Base-by-base conservation (phyloP, 1,140 invertebrate species). In the Trichomalopsis sarcophagae region DNA sequence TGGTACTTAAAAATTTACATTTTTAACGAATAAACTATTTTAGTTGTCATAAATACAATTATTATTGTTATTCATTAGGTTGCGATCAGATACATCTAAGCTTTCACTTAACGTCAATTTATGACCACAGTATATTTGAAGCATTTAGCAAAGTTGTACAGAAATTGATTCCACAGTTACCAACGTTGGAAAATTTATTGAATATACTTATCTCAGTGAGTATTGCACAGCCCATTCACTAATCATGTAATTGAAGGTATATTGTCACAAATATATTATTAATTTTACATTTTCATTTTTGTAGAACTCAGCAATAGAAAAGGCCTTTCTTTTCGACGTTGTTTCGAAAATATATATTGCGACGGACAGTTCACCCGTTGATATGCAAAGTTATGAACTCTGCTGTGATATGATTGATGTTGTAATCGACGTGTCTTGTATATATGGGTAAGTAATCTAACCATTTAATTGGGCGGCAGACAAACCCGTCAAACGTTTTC, bases 371-470 rank as follows among this genome's bases (percentile, higher is more conserved):
- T 98, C 98, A 27, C 99, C 98, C 17, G 99, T 99, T n/a, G 99
- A 99, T 92, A 99, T 99, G 99, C 98, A 99, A 94, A 98, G 97
- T 91, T 99, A 99, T 91, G 99, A 99, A 93, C 93, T 99, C 3
- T 99, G 99, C 94, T 99, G 99, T 95, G 99, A 99, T 94, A 99
- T 99, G 99, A 99, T 99, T 88, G 99, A 99, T 95, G 98, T 99
- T 84, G 98, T 99, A 84, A 99, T 99, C 87, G 99, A 99, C 94
- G 96, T 99, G 55, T 99, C 98, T 11, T 98, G 97, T 93, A 99
- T 99, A 93, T 99, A 99, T 95, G 99, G 99, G 97, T 98, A 94
- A 93, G 90, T 87, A 77, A 85, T 80, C 80, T 33, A 21, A 82
- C 17, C 27, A 27, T 76, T 83, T 27, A 66, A 40, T 73, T 14